Percentiles rank a stretch among this genome's conserved stretches.
These are phyloP conservation scores for Furnarius figulus DNA, from an alignment of 2,113 vertebrate species.

Conservation along the genomic window DNA sequence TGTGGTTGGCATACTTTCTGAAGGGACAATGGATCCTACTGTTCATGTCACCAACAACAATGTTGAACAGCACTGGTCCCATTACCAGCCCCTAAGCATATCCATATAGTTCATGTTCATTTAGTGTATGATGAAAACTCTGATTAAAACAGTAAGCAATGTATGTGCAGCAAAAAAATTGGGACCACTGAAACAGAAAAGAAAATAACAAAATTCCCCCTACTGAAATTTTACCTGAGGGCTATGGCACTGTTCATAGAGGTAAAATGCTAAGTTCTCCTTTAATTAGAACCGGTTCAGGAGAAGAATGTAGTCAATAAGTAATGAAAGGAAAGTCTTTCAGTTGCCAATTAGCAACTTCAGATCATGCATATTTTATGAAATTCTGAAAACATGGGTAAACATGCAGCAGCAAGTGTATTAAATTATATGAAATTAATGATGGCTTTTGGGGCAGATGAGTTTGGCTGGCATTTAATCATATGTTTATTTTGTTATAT, in stretches of 20 bases:
- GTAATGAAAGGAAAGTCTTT: not conserved
- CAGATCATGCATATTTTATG: slow-evolving; percentile 27
- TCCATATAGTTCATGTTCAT: not conserved
- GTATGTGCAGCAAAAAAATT: not conserved
- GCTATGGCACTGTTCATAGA: not conserved
- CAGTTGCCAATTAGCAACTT: not conserved
- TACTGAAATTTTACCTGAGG: not conserved
- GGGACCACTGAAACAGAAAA: not conserved
- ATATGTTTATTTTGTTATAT: slow-evolving; percentile 28
- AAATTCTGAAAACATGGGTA: slow-evolving; percentile 17
- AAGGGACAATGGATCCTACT: not conserved
- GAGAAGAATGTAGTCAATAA: not conserved
- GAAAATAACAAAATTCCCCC: not conserved
- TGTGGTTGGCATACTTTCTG: not conserved
- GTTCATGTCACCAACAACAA: not conserved
- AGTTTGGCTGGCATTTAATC: slow-evolving; percentile 38
- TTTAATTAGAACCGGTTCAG: not conserved
- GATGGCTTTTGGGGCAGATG: slow-evolving; percentile 17
- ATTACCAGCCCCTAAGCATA: not conserved
- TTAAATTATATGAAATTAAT: slow-evolving; percentile 27
- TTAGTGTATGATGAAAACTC: not conserved
- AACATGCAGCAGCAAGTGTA: not conserved
- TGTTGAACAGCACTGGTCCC: not conserved
- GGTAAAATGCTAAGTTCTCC: not conserved
- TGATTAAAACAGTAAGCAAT: not conserved